Base-by-base conservation (phyloP, 2,888 invertebrate genomes). In the Ashinkailepas kermadecensis region DNA sequence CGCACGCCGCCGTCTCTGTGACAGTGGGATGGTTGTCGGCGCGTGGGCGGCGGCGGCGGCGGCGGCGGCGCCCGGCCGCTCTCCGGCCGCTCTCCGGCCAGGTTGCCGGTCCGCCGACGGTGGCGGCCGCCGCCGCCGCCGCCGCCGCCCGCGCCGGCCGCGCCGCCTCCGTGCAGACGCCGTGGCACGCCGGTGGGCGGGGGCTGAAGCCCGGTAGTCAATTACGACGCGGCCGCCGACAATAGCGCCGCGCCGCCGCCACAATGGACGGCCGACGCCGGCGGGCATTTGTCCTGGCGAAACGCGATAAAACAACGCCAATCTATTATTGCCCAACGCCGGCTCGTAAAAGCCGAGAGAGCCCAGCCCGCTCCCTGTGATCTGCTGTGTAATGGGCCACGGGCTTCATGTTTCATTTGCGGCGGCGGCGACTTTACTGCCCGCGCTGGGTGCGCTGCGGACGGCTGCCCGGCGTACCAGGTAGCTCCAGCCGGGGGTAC, bases 251-350 rank as follows among this genome's bases (percentile, higher is more conserved):
- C 65, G 23, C 18, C 23, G 23, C 65, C 9, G 65, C 18, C 65
- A 65, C 65, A 65, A 65, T 65, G 65, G 65, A 10, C 18, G 23
- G 65, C 65, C 65, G 65, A n/a, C 65, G 18, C 18, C 65, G 65
- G 13, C 65, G 23, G 65, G 65, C 65, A 65, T 65, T 65, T 23
- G 23, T 65, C 65, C 23, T 65, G 9, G 65, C 65, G 23, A 65
- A 65, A 23, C 65, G 23, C 65, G 65, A 65, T 65, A 65, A 65
- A 65, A 65, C 65, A 65, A 18, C 65, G 65, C 65, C 65, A 65
- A 65, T 65, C 65, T 65, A 65, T 65, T 65, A 65, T 65, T 65
- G 65, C 65, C 65, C 9, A 18, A 13, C 10, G 65, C 9, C 18
- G 18, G 65, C 18, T 65, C 65, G 65, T 65, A 65, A 65, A 65